Evolutionary conservation across 2,797 vertebrate species (phyloP), one percentile per base, ranked within the genome.

Genomic region (Smutsia temminckii): DNA sequence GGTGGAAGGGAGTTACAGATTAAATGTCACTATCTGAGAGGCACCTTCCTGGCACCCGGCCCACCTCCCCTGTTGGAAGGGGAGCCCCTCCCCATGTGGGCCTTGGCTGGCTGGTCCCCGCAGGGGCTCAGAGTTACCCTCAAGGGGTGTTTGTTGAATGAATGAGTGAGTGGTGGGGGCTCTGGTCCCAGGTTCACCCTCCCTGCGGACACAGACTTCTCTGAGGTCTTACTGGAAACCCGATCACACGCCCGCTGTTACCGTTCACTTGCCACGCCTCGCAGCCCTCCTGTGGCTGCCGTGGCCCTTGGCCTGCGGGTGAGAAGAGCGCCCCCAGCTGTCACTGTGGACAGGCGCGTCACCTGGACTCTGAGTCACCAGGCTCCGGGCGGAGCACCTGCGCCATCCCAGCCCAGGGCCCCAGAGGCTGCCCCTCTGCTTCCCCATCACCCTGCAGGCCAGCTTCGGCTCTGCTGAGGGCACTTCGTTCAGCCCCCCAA

Each of bases 241-340:
- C 0, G 25, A 0, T 1, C 1, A 2, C 2, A 23, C 29, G 17
- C 18, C 1, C 51, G 29, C 14, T 2, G 18, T 27, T 0, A 27
- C 8, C 13, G 1, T 27, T 46, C 37, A 27, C 3, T 16, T 5
- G 1, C 23, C 3, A 51, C 8, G 2, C 49, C 6, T 27, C 66
- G 7, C 40, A 23, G 51, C 72, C 20, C 25, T 11, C 2, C 32
- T 13, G 32, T 37, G 66, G 25, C 21, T 8, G 7, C 49, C 20
- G 20, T 5, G 2, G 71, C 23, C 71, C 29, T 32, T 0, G 18
- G 27, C 37, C 23, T 69, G n/a, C 40, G 14, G 68, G 42, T 25
- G 14, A 64, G 68, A 37, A 16, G 13, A 0, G 0, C 13, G 1
- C 0, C 0, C 23, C 78, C 49, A 53, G 25, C 40, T 11, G 9